phyloP scores from a whole-genome alignment of 2,888 invertebrate species.

The Conus canariensis region DNA sequence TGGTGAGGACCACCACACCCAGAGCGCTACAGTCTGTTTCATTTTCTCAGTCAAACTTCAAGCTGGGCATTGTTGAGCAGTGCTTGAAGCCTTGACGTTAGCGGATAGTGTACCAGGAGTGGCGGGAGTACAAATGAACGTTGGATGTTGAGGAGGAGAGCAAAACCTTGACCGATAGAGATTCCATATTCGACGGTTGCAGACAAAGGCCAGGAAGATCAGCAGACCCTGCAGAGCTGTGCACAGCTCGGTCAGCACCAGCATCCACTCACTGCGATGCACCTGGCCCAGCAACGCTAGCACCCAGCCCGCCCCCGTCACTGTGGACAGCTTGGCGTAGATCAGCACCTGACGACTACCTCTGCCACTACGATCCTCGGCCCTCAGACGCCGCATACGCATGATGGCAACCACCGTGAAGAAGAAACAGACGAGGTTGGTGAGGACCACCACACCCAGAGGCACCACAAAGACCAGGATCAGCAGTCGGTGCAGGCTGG shows the following conservation, averaged over 20 bases:
- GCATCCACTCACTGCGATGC: neutral
- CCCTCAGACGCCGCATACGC: too few species aligned
- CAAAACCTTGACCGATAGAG: neutral
- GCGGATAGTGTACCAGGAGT: too few species aligned
- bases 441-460: neutral
- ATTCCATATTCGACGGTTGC: neutral
- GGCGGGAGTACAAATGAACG: too few species aligned
- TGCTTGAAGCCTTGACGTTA: too few species aligned
- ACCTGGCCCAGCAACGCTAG: neutral
- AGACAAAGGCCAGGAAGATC: constrained; percentile 30
- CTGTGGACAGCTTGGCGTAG: neutral
- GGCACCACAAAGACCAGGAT: neutral
- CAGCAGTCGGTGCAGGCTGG: neutral
- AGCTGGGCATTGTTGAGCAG: too few species aligned
- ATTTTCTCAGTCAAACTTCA: too few species aligned
- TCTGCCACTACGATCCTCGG: too few species aligned
- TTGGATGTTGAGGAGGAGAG: too few species aligned
- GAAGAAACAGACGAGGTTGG: too few species aligned
- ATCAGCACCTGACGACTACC: too few species aligned
- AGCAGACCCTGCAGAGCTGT: neutral
- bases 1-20: neutral
- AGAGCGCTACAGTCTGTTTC: too few species aligned
- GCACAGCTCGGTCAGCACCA: constrained; percentile 2
- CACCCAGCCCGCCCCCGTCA: neutral
- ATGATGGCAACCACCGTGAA: too few species aligned